These are phyloP conservation scores for Ellobium chinense DNA, from an alignment of 2,888 invertebrate species.

Conservation along the genomic window DNA sequence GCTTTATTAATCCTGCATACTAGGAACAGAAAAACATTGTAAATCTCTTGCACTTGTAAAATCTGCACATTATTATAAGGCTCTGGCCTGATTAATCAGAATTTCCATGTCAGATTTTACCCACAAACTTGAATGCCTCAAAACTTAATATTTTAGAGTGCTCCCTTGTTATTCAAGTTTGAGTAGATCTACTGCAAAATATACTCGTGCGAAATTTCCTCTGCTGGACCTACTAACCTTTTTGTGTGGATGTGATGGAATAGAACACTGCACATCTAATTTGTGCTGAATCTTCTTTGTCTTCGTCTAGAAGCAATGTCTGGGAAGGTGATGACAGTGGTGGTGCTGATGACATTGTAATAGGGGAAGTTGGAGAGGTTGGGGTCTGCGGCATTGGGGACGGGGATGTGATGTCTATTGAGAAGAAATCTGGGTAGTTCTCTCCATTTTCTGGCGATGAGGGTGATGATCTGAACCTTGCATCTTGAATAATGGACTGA, in stretches of 20 bases:
- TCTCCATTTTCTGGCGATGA: constrained; percentile 5
- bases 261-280: constrained; percentile 86
- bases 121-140: too few relatives aligned
- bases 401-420: constrained; percentile 2
- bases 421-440: neutral
- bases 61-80: too few relatives aligned
- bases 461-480: constrained; percentile 51
- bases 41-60: too few relatives aligned
- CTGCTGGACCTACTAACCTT: constrained; percentile 80
- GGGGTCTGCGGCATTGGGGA: neutral
- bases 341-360: neutral
- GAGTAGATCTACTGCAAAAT: too few relatives aligned
- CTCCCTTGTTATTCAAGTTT: too few relatives aligned
- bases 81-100: too few relatives aligned
- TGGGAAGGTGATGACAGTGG: too few relatives aligned
- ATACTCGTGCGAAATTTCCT: too few relatives aligned
- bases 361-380: constrained; percentile 2
- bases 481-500: constrained; percentile 73
- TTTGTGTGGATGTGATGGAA: constrained; percentile 86
- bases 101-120: too few relatives aligned
- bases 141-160: too few relatives aligned
- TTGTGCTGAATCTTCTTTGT: constrained; percentile 80
- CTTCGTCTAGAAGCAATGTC: constrained; percentile 51
- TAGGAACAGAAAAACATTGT: too few relatives aligned
- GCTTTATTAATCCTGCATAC: too few relatives aligned